Evolutionary conservation across 2,113 vertebrate species (phyloP).

Genomic region (Pluvialis apricaria): DNA sequence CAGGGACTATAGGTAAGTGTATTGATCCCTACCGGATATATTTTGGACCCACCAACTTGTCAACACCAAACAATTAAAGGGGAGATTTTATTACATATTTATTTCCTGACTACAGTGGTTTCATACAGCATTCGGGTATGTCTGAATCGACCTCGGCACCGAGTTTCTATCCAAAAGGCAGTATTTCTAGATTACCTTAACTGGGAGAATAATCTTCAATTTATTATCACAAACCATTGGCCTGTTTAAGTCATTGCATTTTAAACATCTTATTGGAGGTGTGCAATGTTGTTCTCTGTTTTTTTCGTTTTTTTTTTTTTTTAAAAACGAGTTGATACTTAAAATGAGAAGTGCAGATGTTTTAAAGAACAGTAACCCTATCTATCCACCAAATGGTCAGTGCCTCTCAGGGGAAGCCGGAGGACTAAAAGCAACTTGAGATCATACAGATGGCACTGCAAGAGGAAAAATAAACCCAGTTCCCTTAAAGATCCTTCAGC

Average conservation of each 20-base stretch:
- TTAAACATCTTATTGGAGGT: neutral
- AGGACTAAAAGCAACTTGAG: neutral
- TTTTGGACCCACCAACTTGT: constrained; percentile 35
- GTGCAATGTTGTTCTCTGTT: neutral
- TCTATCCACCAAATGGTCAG: neutral
- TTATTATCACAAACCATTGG: neutral
- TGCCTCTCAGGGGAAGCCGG: neutral
- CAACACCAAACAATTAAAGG: constrained; percentile 53
- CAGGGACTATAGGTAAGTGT: constrained; percentile 73
- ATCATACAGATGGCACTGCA: neutral
- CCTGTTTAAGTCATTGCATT: neutral
- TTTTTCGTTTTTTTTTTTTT: neutral
- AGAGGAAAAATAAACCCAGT: neutral
- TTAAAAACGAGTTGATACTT: neutral
- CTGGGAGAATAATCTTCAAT: neutral
- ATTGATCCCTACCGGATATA: constrained; percentile 31
- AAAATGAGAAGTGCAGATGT: neutral
- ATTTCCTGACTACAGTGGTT: neutral
- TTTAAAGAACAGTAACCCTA: neutral
- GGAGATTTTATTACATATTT: neutral
- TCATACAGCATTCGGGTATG: neutral
- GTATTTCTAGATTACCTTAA: neutral
- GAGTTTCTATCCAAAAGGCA: neutral
- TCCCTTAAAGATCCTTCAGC: neutral
- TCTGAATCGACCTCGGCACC: neutral